phyloP scores from a whole-genome alignment of 2,113 vertebrate genomes.

The Tachysurus fulvidraco region DNA sequence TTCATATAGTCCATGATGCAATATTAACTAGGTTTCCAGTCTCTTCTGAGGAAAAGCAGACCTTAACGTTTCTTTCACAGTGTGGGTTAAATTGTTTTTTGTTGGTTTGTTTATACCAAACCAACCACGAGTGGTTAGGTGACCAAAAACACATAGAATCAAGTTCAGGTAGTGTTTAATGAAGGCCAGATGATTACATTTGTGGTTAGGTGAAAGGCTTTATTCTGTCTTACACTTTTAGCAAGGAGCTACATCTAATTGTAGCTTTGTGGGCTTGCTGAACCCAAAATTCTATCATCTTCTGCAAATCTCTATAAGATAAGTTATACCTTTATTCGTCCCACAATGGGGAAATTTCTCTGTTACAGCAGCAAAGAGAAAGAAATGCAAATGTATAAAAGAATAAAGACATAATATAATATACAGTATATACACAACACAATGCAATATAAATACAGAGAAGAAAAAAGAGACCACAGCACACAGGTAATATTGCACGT shows the following conservation, averaged over 20 bases:
- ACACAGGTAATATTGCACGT: no score
- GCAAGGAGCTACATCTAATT: neutral
- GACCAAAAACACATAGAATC: neutral
- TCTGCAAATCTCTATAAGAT: neutral
- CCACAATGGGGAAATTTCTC: no score
- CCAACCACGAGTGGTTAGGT: neutral
- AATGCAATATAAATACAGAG: no score
- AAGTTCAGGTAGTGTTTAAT: neutral
- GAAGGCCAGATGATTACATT: neutral
- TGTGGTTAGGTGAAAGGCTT: neutral
- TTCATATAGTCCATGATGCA: neutral
- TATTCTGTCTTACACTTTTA: neutral
- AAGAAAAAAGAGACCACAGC: no score
- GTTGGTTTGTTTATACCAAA: neutral
- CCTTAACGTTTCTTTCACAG: neutral
- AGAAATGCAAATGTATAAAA: no score
- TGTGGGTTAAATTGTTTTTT: neutral
- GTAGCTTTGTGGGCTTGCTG: neutral
- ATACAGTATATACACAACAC: no score
- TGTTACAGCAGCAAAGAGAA: no score
- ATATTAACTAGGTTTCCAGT: neutral
- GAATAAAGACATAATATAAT: no score
- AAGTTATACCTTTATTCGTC: no score
- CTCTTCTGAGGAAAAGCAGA: neutral
- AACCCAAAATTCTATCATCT: neutral